Evolutionary conservation across 2,113 vertebrate species (phyloP).

Genomic region (Esox niger): DNA sequence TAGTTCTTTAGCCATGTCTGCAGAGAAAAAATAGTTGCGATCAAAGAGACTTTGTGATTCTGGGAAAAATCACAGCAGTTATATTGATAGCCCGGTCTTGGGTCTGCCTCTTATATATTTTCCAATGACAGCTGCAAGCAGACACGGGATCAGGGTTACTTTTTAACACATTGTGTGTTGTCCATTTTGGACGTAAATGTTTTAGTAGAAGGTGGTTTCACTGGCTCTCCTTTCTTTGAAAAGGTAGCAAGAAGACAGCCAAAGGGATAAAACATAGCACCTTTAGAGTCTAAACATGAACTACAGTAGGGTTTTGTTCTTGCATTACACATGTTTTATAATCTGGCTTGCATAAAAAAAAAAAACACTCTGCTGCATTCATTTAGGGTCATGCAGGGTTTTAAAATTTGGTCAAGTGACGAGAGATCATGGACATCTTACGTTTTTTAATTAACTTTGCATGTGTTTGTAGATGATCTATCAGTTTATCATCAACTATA

Average conservation of each 20-base stretch:
- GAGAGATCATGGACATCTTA: too few species aligned
- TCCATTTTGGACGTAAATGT: conserved; percentile 5
- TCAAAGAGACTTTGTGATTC: background rate
- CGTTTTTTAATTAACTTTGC: too few species aligned
- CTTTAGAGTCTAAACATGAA: background rate
- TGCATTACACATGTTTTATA: too few species aligned
- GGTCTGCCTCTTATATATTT: background rate
- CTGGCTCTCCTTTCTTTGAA: background rate
- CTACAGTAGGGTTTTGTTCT: too few species aligned
- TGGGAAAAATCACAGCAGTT: background rate
- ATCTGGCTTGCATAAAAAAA: too few species aligned
- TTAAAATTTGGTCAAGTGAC: too few species aligned
- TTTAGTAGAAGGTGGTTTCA: conserved; percentile 1
- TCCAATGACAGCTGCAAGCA: background rate
- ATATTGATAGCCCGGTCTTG: background rate
- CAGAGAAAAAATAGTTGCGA: conserved; percentile 17
- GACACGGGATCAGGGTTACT: background rate
- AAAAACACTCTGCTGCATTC: too few species aligned
- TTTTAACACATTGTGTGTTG: background rate
- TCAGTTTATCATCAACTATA: too few species aligned
- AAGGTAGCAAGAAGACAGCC: too few species aligned
- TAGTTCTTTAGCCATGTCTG: conserved; percentile 91
- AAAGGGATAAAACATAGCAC: background rate
- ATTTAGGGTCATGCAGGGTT: too few species aligned
- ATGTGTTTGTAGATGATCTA: background rate